Evolutionary conservation across 2,113 vertebrate genomes (phyloP).

Genomic region (Marmota flaviventris): DNA sequence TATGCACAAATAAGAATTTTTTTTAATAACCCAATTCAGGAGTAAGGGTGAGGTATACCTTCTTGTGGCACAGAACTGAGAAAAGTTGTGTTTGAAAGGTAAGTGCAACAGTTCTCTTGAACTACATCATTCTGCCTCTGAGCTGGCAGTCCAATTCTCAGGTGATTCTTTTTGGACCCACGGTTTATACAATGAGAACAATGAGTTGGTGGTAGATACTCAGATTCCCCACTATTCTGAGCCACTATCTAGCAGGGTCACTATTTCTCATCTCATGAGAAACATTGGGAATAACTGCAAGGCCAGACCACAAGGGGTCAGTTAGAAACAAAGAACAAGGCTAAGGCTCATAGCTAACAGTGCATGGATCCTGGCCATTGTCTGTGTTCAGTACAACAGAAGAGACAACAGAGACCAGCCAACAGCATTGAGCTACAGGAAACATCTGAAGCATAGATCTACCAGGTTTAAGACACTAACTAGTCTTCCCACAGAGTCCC

Average conservation of each 20-base stretch:
- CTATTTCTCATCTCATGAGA: neutral
- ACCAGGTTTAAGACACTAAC: neutral
- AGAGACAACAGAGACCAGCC: neutral
- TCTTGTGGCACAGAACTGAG: neutral
- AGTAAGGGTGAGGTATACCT: neutral
- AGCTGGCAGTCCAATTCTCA: neutral
- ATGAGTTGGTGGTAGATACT: neutral
- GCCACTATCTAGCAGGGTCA: no score
- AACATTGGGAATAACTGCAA: neutral
- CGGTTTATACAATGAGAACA: neutral
- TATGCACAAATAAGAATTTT: neutral
- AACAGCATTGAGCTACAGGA: neutral
- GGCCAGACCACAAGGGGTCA: neutral
- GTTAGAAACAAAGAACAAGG: neutral
- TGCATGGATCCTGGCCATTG: neutral
- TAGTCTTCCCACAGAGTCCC: neutral
- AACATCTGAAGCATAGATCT: neutral
- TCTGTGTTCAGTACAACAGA: neutral
- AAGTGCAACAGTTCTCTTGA: neutral
- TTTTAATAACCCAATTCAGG: neutral
- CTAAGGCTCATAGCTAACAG: neutral
- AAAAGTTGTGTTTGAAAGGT: neutral
- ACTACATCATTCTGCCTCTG: rapidly evolving
- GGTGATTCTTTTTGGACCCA: neutral
- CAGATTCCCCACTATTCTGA: neutral